phyloP scores from a whole-genome alignment of 2,113 vertebrate species.

The Nesogale talazaci region DNA sequence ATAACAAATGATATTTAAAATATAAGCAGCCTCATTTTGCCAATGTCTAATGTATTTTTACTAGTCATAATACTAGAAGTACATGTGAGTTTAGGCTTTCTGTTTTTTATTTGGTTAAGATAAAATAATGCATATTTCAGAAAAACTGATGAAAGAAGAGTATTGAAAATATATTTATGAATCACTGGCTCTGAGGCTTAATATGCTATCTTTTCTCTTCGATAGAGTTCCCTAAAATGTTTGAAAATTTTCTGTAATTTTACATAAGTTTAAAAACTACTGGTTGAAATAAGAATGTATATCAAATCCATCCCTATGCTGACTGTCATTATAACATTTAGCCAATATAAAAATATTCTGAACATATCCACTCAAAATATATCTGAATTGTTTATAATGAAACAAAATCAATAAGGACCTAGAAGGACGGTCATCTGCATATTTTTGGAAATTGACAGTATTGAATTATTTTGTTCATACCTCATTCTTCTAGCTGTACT shows the following conservation, averaged over 20 bases:
- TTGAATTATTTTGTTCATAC: not conserved
- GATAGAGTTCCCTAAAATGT: constrained; percentile 19
- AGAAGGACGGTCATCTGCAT: constrained; percentile 61
- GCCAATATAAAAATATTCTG: constrained; percentile 80
- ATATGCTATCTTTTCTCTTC: constrained; percentile 1
- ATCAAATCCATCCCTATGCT: constrained; percentile 53
- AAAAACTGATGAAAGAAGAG: not conserved
- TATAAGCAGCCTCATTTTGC: not conserved
- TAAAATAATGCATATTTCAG: not conserved
- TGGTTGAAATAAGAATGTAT: constrained; percentile 61
- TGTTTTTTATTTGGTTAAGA: constrained; percentile 1
- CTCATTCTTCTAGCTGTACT: not conserved
- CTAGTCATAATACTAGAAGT: not conserved
- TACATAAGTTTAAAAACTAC: constrained; percentile 32
- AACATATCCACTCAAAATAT: constrained; percentile 75
- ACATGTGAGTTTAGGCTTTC: not conserved
- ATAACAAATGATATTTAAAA: constrained; percentile 21
- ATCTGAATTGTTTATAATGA: constrained; percentile 75
- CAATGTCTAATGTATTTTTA: not conserved
- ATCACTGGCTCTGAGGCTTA: not conserved
- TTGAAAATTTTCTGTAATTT: constrained; percentile 45
- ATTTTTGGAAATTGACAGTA: constrained; percentile 11
- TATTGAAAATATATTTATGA: not conserved
- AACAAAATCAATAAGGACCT: constrained; percentile 83
- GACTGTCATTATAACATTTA: constrained; percentile 79